These are phyloP conservation scores for Regulus satrapa DNA, from an alignment of 2,113 vertebrate genomes.

Conservation along the genomic window DNA sequence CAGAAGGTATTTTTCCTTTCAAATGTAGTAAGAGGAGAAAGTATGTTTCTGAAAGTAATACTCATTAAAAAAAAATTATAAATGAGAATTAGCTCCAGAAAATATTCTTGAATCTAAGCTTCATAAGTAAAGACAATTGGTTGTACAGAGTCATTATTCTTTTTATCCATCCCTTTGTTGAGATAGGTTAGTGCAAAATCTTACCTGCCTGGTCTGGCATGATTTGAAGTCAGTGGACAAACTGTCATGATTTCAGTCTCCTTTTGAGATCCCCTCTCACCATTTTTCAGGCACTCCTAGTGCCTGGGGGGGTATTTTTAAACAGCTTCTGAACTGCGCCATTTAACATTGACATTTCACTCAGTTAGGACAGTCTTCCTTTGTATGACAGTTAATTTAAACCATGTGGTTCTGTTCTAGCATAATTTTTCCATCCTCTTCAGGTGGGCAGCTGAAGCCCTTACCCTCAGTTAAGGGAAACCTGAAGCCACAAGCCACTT, in stretches of 20 bases:
- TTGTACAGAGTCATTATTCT: background rate
- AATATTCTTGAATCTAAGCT: background rate
- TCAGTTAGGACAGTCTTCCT: background rate
- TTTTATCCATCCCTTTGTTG: background rate
- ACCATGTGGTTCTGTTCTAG: background rate
- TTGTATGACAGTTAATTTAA: background rate
- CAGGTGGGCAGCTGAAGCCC: no score
- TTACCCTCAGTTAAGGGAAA: no score
- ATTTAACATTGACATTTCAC: background rate
- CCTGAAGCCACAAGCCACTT: background rate
- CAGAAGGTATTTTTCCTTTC: background rate
- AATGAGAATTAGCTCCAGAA: background rate
- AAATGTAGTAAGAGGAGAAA: background rate
- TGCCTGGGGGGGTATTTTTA: background rate
- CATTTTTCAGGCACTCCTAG: background rate
- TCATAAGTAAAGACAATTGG: background rate
- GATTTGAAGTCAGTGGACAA: background rate
- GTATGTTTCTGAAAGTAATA: background rate
- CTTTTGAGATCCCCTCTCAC: background rate
- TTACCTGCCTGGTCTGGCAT: background rate
- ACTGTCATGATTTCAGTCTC: background rate
- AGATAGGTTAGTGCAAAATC: background rate
- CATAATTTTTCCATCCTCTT: background rate
- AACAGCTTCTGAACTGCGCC: background rate
- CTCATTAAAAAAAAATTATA: background rate